Evolutionary conservation across 2,797 vertebrate species (phyloP), one percentile per base, ranked within the genome.

Genomic region (Uromys caudimaculatus): DNA sequence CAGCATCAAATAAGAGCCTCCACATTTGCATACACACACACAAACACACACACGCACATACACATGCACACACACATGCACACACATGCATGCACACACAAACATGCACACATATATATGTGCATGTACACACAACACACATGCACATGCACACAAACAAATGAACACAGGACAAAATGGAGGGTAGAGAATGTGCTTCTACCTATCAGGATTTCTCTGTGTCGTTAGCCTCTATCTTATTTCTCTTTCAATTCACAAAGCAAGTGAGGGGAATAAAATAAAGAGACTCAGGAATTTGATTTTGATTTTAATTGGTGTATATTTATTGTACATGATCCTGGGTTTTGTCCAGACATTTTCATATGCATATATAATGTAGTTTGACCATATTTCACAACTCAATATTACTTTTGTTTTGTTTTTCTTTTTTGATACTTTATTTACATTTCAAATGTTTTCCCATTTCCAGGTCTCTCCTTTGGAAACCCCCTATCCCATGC

Each of bases 61-160:
- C 0, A 13, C 27, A 77, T 3, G 3, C n/a, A n/a, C n/a, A n/a
- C n/a, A n/a, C n/a, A n/a, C 27, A 77, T 3, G 3, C n/a, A n/a
- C n/a, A n/a, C n/a, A n/a, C n/a, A n/a, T n/a, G n/a, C 12, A 32
- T 3, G 32, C 29, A 64, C 0, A 67, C 64, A 67, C 6, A 6
- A 12, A 67, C 62, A 24, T 23, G n/a, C n/a, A n/a, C n/a, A 6
- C 10, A 76, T 12, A 24, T 2, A 76, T 24, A 47, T n/a, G n/a
- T 52, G 21, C 14, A 29, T 0, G 16, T 14, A 77, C 29, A 11
- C 58, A 44, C 4, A 35, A 21, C 9, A 3, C 17, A 11, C 16
- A 35, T 17, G 29, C 10, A 44, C 9, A 24, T 8, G 6, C 2
- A 29, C 23, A 76, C 41, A 76, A 9, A 76, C 24, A 50, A 32